phyloP scores from a whole-genome alignment of 2,797 vertebrate species.

The Helostoma temminkii region DNA sequence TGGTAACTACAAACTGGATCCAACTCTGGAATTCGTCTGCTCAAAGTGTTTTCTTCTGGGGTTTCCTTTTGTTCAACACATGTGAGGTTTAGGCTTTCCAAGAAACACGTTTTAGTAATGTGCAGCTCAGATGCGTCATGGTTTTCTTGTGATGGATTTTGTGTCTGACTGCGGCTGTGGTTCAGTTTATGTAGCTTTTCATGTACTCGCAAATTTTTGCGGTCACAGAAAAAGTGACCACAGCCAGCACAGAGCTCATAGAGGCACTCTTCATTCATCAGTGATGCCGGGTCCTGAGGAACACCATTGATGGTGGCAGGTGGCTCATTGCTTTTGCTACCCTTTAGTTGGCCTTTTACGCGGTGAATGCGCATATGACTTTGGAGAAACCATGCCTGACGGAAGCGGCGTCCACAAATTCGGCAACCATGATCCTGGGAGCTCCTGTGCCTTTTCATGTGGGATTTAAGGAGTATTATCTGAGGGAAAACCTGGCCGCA shows the following conservation, averaged over 20 bases:
- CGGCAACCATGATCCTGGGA: slow-evolving; percentile 96
- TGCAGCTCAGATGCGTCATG: slow-evolving; percentile 57
- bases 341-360: slow-evolving; percentile 87
- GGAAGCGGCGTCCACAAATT: slow-evolving; percentile 96
- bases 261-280: slow-evolving; percentile 90
- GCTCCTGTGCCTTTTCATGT: slow-evolving; percentile 95
- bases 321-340: slow-evolving; percentile 80
- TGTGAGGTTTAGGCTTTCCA: slow-evolving; percentile 89
- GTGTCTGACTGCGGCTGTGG: slow-evolving; percentile 40
- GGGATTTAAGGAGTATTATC: slow-evolving; percentile 93
- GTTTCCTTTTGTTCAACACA: slow-evolving; percentile 72
- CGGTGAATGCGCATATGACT: slow-evolving; percentile 98
- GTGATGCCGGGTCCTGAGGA: slow-evolving; percentile 87
- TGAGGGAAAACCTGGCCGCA: slow-evolving; percentile 95
- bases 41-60: slow-evolving; percentile 66
- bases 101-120: slow-evolving; percentile 83
- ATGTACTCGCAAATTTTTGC: slow-evolving; percentile 89
- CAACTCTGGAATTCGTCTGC: slow-evolving; percentile 90
- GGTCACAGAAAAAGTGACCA: slow-evolving; percentile 94
- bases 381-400: slow-evolving; percentile 98
- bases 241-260: slow-evolving; percentile 96
- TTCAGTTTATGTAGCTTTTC: slow-evolving; percentile 87
- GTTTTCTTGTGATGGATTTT: slow-evolving; percentile 49
- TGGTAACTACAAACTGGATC: slow-evolving; percentile 98
- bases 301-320: slow-evolving; percentile 93